Evolutionary conservation across 2,797 vertebrate genomes (phyloP).

Genomic region (Jordanella pulchra): DNA sequence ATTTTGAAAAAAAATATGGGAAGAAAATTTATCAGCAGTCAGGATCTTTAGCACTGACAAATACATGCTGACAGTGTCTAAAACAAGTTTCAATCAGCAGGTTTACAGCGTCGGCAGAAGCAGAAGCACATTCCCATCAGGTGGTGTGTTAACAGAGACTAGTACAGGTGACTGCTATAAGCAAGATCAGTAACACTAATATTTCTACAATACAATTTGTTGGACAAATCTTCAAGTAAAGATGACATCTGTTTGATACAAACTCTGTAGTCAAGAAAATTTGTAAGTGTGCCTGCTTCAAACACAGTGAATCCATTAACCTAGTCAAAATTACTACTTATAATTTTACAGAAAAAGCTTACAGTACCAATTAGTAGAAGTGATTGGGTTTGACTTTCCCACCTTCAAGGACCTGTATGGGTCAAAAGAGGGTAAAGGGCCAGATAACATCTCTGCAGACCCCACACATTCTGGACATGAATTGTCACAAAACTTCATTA

Average conservation of each 20-base stretch:
- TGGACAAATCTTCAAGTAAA: constrained; percentile 1
- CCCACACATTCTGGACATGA: background rate
- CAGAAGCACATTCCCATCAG: constrained; percentile 41
- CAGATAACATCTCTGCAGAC: background rate
- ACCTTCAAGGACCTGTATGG: background rate
- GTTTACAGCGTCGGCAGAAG: constrained; percentile 44
- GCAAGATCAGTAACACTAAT: background rate
- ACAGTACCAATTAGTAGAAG: background rate
- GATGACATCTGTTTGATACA: background rate
- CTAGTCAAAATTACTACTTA: background rate
- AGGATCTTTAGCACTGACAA: constrained; percentile 50
- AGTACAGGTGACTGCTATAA: constrained; percentile 35
- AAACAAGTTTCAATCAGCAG: constrained; percentile 2
- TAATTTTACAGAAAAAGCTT: background rate
- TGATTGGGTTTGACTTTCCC: background rate
- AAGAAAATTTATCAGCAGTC: constrained; percentile 27
- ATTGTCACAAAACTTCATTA: too few species aligned
- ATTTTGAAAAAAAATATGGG: constrained; percentile 33
- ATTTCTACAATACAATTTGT: constrained; percentile 5
- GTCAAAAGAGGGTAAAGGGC: background rate
- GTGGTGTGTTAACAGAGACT: constrained; percentile 38
- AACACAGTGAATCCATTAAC: background rate
- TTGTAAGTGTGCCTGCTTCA: background rate
- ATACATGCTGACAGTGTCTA: constrained; percentile 51
- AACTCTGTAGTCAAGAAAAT: background rate